These are phyloP conservation scores for Drosophila subpulchrella DNA, from an alignment of 1,140 invertebrate species.

Conservation along the genomic window DNA sequence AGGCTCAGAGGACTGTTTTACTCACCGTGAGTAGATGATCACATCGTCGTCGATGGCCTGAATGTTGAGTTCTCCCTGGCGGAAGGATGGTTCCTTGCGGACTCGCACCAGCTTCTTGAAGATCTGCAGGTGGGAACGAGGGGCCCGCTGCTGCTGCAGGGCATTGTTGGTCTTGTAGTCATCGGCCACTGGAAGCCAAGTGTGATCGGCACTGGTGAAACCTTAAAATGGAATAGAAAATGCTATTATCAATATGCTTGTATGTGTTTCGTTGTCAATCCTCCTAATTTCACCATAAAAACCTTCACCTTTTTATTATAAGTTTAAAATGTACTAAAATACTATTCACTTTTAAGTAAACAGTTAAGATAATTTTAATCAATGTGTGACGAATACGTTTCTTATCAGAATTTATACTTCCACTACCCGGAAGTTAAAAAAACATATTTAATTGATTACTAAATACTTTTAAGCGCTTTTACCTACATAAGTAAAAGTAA, in stretches of 20 bases:
- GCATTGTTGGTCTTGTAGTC: slow-evolving; percentile 86
- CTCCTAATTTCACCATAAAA: background rate
- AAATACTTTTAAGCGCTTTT: background rate
- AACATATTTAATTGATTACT: slow-evolving; percentile 1
- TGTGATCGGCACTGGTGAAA: slow-evolving; percentile 87
- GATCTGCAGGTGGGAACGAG: slow-evolving; percentile 77
- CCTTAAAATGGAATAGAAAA: slow-evolving; percentile 20
- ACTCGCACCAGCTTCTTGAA: slow-evolving; percentile 77
- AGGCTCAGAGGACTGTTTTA: background rate
- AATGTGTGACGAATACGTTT: slow-evolving; percentile 1
- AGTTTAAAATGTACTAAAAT: background rate
- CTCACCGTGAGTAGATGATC: slow-evolving; percentile 71
- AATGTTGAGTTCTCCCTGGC: slow-evolving; percentile 56
- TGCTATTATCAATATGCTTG: background rate
- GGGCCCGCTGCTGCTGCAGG: slow-evolving; percentile 80
- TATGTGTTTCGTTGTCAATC: background rate
- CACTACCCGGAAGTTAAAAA: background rate
- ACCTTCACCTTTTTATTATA: background rate
- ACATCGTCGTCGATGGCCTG: slow-evolving; percentile 68
- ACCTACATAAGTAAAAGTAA: background rate
- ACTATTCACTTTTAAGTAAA: background rate
- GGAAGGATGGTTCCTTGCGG: slow-evolving; percentile 74
- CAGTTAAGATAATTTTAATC: background rate
- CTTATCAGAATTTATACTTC: background rate
- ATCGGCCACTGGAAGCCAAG: slow-evolving; percentile 89